Percentiles rank a stretch among this genome's conserved stretches.
These are phyloP conservation scores for Protonibea diacanthus DNA, from an alignment of 2,797 vertebrate genomes.

Conservation along the genomic window DNA sequence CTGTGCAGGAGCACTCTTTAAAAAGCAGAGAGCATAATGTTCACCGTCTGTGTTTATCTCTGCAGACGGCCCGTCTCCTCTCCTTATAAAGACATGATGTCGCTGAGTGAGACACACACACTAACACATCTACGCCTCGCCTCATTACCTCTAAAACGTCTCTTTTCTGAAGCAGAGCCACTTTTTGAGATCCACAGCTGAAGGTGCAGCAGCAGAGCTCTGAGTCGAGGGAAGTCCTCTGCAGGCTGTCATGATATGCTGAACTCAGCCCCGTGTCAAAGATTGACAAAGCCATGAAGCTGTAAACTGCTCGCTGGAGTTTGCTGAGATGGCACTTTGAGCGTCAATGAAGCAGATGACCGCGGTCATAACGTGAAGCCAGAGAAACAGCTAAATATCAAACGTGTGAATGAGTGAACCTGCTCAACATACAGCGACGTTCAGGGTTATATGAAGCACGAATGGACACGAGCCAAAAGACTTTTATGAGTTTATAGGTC, in stretches of 20 bases:
- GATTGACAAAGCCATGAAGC: background rate
- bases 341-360: slow-evolving; percentile 5
- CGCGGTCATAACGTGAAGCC: slow-evolving; percentile 9
- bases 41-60: slow-evolving; percentile 8
- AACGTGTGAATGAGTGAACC: background rate
- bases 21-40: background rate
- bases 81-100: slow-evolving; percentile 53
- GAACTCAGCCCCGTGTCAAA: background rate
- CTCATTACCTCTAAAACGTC: background rate
- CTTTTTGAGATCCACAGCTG: background rate
- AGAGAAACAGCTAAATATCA: background rate
- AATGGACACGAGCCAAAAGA: slow-evolving; percentile 23
- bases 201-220: too few species aligned
- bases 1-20: background rate
- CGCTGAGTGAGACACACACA: background rate
- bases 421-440: background rate
- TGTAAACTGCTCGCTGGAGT: background rate
- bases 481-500: slow-evolving; percentile 56
- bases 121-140: background rate
- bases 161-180: too few species aligned
- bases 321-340: background rate
- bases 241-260: background rate
- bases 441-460: slow-evolving; percentile 17
- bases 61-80: slow-evolving; percentile 28
- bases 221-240: background rate